phyloP scores from a whole-genome alignment of 2,797 vertebrate species.

The Leptoclinus maculatus region DNA sequence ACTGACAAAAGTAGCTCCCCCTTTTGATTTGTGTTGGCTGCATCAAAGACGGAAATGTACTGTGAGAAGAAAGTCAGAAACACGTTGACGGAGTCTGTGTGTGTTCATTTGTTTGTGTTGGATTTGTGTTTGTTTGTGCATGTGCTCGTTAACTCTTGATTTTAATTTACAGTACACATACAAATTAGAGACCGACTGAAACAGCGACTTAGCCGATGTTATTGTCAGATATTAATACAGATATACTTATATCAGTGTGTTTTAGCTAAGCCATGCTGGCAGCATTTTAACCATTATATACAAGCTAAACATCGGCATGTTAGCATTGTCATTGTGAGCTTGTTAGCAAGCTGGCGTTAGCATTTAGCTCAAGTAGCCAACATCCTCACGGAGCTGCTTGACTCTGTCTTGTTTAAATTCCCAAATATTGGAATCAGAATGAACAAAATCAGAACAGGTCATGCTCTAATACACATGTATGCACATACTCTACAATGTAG shows the following conservation, averaged over 20 bases:
- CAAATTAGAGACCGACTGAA: neutral
- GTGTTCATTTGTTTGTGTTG: constrained; percentile 25
- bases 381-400: neutral
- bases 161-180: constrained; percentile 13
- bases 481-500: neutral
- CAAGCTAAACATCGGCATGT: neutral
- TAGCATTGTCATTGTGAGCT: neutral
- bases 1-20: constrained; percentile 9
- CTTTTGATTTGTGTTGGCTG: constrained; percentile 43
- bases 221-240: neutral
- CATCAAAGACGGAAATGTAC: constrained; percentile 44
- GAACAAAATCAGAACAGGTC: neutral
- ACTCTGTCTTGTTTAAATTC: neutral
- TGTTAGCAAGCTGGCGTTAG: neutral
- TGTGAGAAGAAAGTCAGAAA: constrained; percentile 27
- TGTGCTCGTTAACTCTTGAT: constrained; percentile 4
- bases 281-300: neutral
- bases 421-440: neutral
- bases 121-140: constrained; percentile 1
- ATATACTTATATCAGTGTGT: neutral
- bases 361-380: neutral
- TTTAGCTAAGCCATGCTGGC: neutral
- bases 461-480: neutral
- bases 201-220: neutral
- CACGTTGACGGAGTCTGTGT: constrained; percentile 19